Evolutionary conservation across 2,113 vertebrate species (phyloP).

Genomic region (Xenotilapia longispinis): DNA sequence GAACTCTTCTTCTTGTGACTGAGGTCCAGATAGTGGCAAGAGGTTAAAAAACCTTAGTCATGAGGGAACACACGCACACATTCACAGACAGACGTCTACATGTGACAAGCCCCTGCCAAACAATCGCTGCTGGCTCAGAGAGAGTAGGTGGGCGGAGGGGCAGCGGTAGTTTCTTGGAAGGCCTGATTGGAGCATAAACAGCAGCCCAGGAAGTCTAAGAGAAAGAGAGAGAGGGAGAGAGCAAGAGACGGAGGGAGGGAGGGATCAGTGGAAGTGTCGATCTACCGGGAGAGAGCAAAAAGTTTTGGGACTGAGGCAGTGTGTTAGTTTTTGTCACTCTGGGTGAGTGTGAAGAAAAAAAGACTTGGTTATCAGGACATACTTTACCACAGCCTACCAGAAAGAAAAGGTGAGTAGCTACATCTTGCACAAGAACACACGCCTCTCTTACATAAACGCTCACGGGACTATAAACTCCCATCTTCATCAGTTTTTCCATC

Average conservation of each 20-base stretch:
- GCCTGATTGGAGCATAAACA: slow-evolving; percentile 71
- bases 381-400: not conserved
- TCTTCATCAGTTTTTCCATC: not conserved
- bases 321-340: slow-evolving; percentile 26
- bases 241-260: not conserved
- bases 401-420: slow-evolving; percentile 49
- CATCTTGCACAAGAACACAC: not conserved
- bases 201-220: slow-evolving; percentile 65
- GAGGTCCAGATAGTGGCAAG: slow-evolving; percentile 13
- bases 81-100: slow-evolving; percentile 8
- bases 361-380: slow-evolving; percentile 22
- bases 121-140: slow-evolving; percentile 55
- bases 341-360: not conserved
- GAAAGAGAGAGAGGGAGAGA: slow-evolving; percentile 35
- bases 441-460: not conserved
- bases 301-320: slow-evolving; percentile 46
- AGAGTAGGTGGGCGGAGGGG: slow-evolving; percentile 1
- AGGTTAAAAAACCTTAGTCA: slow-evolving; percentile 40
- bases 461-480: not conserved
- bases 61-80: not conserved
- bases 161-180: slow-evolving; percentile 42
- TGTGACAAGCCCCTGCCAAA: slow-evolving; percentile 58
- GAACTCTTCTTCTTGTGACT: not conserved
- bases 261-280: slow-evolving; percentile 29
- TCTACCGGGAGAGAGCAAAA: slow-evolving; percentile 51